A percentile compares a stretch with the other conserved stretches of the same genome.
Conservation (phyloP, 2,888 invertebrate species). For the Phortica magna region DNA sequence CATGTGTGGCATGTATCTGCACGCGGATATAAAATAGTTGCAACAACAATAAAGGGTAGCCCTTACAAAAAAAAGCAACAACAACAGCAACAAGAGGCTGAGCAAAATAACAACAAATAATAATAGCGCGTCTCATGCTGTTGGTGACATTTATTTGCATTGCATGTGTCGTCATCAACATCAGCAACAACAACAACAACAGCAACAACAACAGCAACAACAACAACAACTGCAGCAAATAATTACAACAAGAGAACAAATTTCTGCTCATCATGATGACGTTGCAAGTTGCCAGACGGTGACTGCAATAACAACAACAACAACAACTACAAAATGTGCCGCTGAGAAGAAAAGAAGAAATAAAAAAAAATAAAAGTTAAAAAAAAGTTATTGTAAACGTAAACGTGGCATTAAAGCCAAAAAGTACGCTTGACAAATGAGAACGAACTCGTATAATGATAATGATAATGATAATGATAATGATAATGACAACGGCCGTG, state of each 20-base stretch:
- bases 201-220: slow-evolving; percentile 45
- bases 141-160: slow-evolving; percentile 43
- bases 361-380: background rate
- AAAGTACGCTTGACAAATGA: slow-evolving; percentile 64
- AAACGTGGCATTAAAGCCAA: slow-evolving; percentile 33
- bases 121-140: slow-evolving; percentile 28
- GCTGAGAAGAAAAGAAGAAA: background rate
- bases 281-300: slow-evolving; percentile 24
- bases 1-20: slow-evolving; percentile 2
- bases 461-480: slow-evolving; percentile 15
- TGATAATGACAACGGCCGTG: too few species aligned
- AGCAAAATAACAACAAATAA: slow-evolving; percentile 17
- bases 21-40: background rate
- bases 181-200: slow-evolving; percentile 12
- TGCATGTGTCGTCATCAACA: slow-evolving; percentile 67
- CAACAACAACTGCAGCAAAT: slow-evolving; percentile 2
- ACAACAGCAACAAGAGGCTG: slow-evolving; percentile 35
- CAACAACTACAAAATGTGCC: background rate
- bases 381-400: background rate
- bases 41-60: background rate
- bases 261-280: slow-evolving; percentile 52
- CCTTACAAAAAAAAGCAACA: slow-evolving; percentile 28
- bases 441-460: slow-evolving; percentile 49
- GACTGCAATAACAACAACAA: background rate
- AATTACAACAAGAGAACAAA: background rate